These are phyloP conservation scores for Saxicola maurus DNA, from an alignment of 2,797 vertebrate species.

Conservation along the genomic window DNA sequence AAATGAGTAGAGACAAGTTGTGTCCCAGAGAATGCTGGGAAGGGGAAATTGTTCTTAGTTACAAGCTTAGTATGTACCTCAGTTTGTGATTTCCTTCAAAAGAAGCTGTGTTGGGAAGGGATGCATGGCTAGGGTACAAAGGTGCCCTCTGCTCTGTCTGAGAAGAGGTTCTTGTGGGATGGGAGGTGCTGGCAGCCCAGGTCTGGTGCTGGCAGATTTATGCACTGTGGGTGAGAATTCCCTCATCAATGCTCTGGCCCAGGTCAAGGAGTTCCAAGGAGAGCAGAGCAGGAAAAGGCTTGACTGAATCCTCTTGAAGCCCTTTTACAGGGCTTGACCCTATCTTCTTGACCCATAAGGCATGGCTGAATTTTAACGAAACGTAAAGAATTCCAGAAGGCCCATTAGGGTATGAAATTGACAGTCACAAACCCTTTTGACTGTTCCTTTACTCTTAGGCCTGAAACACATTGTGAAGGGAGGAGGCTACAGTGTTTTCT, in stretches of 20 bases:
- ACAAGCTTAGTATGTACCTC: background rate
- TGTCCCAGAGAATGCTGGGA: background rate
- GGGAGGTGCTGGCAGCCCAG: background rate
- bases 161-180: background rate
- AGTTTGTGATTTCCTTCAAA: background rate
- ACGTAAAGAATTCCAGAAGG: background rate
- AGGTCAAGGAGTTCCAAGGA: background rate
- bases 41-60: background rate
- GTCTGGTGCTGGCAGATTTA: fast-evolving
- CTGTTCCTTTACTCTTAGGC: background rate
- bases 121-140: fast-evolving
- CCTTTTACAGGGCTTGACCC: background rate
- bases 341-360: background rate
- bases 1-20: background rate
- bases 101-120: background rate
- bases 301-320: background rate
- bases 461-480: background rate
- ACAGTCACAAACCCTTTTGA: background rate
- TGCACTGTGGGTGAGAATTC: background rate
- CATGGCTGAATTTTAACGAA: background rate
- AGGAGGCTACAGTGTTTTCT: background rate
- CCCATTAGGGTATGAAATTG: background rate
- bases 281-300: background rate
- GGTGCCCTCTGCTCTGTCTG: background rate
- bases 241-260: background rate